A percentile compares a stretch with the other conserved stretches of the same genome.
Evolutionary conservation across 2,797 vertebrate genomes (phyloP).

Genomic region (Eremophila alpestris): DNA sequence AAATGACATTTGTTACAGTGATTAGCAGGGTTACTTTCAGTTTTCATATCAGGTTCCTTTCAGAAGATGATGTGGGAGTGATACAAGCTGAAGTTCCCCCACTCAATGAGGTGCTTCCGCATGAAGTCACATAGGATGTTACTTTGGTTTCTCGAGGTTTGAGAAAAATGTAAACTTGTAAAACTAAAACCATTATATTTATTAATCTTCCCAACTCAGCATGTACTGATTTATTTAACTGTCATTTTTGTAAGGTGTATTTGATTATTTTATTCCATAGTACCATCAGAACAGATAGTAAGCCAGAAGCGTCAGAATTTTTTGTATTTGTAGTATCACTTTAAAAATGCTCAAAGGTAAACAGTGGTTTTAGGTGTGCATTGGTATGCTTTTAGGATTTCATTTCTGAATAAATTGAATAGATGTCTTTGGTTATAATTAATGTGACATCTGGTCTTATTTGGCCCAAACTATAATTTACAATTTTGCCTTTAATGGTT

Average conservation of each 20-base stretch:
- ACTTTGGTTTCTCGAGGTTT: not conserved
- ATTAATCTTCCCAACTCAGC: not conserved
- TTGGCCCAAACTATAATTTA: not conserved
- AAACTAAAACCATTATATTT: not conserved
- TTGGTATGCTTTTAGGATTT: not conserved
- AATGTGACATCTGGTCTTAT: not conserved
- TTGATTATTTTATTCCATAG: not conserved
- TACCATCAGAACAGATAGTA: not conserved
- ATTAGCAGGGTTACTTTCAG: not conserved
- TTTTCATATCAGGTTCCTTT: not conserved
- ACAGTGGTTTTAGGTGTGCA: not conserved
- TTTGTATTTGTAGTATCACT: not conserved
- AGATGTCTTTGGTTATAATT: not conserved
- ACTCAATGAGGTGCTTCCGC: not conserved
- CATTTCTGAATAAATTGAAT: not conserved
- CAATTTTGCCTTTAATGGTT: not conserved
- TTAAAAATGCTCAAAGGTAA: not conserved
- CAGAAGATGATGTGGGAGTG: not conserved
- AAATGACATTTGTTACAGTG: not conserved
- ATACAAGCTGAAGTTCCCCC: fast-evolving
- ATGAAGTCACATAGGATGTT: not conserved
- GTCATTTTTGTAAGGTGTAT: not conserved
- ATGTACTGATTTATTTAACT: not conserved
- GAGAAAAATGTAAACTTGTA: not conserved
- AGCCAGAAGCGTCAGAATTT: not conserved